Evolutionary conservation across 2,113 vertebrate species (phyloP).

Genomic region (Sapayoa aenigma): DNA sequence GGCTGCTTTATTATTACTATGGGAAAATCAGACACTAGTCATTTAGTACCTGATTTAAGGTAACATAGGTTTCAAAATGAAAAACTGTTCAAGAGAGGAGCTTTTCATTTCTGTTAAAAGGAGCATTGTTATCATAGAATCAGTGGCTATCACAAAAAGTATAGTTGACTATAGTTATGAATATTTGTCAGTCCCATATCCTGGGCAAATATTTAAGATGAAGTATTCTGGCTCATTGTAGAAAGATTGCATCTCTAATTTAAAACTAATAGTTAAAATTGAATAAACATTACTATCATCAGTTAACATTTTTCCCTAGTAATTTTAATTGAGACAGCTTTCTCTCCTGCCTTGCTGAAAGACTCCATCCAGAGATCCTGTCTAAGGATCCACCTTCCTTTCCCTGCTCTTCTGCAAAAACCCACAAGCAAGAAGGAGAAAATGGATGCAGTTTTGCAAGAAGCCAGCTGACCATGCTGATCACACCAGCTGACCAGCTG

Average conservation of each 20-base stretch:
- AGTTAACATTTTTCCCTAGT: background rate
- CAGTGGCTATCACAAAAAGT: background rate
- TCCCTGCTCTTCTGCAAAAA: background rate
- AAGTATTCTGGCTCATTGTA: background rate
- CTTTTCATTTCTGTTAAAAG: background rate
- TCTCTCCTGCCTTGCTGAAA: background rate
- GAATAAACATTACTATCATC: background rate
- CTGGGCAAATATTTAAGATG: background rate
- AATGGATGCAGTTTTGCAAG: background rate
- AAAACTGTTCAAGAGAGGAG: background rate
- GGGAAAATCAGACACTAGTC: background rate
- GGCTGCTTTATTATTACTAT: background rate
- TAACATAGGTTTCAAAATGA: background rate
- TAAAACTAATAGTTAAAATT: background rate
- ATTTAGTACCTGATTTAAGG: constrained; percentile 35
- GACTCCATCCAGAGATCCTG: background rate
- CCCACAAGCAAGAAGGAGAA: background rate
- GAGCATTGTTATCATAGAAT: background rate
- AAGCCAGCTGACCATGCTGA: background rate
- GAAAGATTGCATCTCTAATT: background rate
- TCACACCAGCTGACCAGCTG: no score
- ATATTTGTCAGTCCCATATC: background rate
- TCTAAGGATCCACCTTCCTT: background rate
- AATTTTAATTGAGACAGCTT: background rate
- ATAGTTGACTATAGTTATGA: background rate